Base-by-base conservation (phyloP, 2,113 vertebrate genomes). In the Chloropsis hardwickii region DNA sequence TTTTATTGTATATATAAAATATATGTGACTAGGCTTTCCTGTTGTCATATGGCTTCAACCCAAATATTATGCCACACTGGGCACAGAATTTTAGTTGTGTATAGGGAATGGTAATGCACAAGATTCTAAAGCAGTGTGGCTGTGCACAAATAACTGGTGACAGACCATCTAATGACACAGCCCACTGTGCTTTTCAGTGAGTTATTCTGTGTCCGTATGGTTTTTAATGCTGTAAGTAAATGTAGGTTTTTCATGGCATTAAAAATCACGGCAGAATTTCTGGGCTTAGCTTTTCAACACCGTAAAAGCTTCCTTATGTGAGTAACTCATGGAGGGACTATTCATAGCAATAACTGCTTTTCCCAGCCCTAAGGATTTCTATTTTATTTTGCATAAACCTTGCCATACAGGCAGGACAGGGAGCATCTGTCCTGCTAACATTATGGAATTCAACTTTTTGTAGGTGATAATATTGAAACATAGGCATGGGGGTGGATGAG, bases 221-320 rank as follows among this genome's bases (percentile, higher is more conserved):
- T 31, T 69, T 37, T 21, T 85, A 40, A 61, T 60, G 57, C 78
- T 71, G 10, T 64, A 33, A 70, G 42, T 42, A 39, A 89, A 44
- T 84, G 47, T 29, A 81, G n/a, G 15, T 44, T 87, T 37, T 89
- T 81, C 18, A 3, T 29, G 23, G 22, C 45, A 29, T 61, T 48
- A 90, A 84, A 84, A 74, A 81, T 62, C 47, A 39, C 37, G 61
- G 56, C 40, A 60, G 44, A 67, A 73, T 92, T 80, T 92, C 82
- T 65, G 64, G 27, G 31, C 23, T 72, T 65, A 37, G 70, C 18
- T 89, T 91, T 90, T 82, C 81, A 45, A 51, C 17, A 6, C 66
- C 44, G 25, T 31, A 56, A 72, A 70, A 29, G 16, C 44, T 56
- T 74, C 69, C 39, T 73, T 24, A 2, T 54, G 40, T 58, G 85